Conservation (phyloP, 2,888 invertebrate genomes). For the Ophion ventricosus region DNA sequence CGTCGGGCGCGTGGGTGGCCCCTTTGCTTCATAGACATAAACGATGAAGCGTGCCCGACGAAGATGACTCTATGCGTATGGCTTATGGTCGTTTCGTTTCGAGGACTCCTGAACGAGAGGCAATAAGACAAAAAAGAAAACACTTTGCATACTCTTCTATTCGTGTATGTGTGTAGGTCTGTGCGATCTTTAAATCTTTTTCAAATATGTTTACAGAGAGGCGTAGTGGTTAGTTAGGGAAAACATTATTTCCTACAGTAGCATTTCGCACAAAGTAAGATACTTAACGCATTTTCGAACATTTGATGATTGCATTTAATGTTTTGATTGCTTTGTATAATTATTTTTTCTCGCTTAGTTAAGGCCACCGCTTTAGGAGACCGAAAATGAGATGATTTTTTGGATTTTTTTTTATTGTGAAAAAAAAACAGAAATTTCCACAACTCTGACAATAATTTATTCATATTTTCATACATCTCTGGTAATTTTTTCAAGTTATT, state of each 20-base stretch:
- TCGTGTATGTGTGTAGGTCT: neutral
- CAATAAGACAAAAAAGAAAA: neutral
- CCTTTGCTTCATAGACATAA: slow-evolving; percentile 42
- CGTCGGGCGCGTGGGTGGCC: slow-evolving; percentile 45
- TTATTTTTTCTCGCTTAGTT: too few relatives aligned
- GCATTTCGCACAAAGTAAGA: too few relatives aligned
- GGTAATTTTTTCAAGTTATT: too few relatives aligned
- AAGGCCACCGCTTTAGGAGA: too few relatives aligned
- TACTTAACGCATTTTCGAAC: too few relatives aligned
- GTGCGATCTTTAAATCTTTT: slow-evolving; percentile 1
- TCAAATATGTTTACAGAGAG: neutral
- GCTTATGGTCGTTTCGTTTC: slow-evolving; percentile 24
- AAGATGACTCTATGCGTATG: slow-evolving; percentile 14
- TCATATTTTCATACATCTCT: too few relatives aligned
- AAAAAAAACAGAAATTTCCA: too few relatives aligned
- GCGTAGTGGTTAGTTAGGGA: neutral
- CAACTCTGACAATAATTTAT: too few relatives aligned
- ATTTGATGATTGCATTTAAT: too few relatives aligned
- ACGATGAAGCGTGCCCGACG: slow-evolving; percentile 39
- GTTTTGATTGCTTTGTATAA: too few relatives aligned
- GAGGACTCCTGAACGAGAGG: slow-evolving; percentile 6
- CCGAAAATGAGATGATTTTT: too few relatives aligned
- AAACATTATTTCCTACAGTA: neutral
- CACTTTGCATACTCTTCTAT: slow-evolving; percentile 6
- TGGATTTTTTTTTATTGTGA: too few relatives aligned